These are phyloP conservation scores for Austrolebias charrua DNA, from an alignment of 2,797 vertebrate genomes.

Conservation along the genomic window DNA sequence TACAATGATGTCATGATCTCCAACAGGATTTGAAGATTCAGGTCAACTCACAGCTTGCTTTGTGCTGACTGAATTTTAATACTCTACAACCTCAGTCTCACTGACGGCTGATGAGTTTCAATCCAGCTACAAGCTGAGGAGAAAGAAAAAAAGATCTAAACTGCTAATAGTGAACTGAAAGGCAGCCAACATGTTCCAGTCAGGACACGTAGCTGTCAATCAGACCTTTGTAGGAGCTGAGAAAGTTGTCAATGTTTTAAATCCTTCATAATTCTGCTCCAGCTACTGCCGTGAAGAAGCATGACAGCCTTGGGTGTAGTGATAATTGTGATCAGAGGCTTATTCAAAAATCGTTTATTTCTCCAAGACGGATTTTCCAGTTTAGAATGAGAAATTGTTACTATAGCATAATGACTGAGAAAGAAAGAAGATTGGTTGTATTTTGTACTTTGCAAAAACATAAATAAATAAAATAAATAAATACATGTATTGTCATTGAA, in stretches of 20 bases:
- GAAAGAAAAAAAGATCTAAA: constrained; percentile 12
- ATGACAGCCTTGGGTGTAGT: constrained; percentile 20
- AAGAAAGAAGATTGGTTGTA: background rate
- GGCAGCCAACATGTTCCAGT: constrained; percentile 22
- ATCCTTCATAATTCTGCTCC: constrained; percentile 34
- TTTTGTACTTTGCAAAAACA: background rate
- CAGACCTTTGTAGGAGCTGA: constrained; percentile 25
- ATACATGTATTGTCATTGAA: too few species aligned
- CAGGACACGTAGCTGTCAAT: constrained; percentile 30
- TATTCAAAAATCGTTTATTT: constrained; percentile 26
- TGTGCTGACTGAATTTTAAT: constrained; percentile 10
- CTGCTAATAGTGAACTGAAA: constrained; percentile 8
- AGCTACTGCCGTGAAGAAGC: constrained; percentile 5
- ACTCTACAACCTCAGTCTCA: constrained; percentile 4
- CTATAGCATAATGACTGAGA: too few species aligned
- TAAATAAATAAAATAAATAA: too few species aligned
- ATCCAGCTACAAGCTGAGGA: background rate
- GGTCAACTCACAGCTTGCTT: constrained; percentile 39
- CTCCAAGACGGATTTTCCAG: constrained; percentile 2
- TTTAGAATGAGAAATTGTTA: too few species aligned
- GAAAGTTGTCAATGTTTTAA: constrained; percentile 40
- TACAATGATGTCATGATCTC: constrained; percentile 26
- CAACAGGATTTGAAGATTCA: constrained; percentile 23
- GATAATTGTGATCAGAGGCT: constrained; percentile 25
- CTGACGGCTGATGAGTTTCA: constrained; percentile 15